Evolutionary conservation across 2,888 invertebrate genomes (phyloP).

Genomic region (Pristionchus exspectatus): DNA sequence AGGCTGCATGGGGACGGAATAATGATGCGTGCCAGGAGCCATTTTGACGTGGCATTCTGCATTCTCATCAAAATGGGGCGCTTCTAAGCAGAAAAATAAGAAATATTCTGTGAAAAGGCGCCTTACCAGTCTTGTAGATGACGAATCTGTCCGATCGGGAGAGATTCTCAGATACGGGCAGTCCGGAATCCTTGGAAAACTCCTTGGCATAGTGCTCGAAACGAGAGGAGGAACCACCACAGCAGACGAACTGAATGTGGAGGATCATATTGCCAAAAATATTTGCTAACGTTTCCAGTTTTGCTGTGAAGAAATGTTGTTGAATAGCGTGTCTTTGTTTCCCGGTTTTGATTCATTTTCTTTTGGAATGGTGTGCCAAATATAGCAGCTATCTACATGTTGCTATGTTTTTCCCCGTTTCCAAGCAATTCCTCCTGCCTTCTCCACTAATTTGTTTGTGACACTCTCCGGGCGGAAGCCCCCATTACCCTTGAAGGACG

Average conservation of each 20-base stretch:
- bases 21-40: too few relatives aligned
- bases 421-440: neutral
- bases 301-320: too few relatives aligned
- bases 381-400: too few relatives aligned
- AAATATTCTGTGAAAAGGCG: too few relatives aligned
- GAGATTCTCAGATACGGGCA: constrained; percentile 76
- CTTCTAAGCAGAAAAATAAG: neutral
- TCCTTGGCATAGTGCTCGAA: constrained; percentile 80
- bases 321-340: too few relatives aligned
- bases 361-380: too few relatives aligned
- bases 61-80: too few relatives aligned
- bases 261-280: neutral
- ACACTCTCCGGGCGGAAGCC: neutral
- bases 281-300: neutral
- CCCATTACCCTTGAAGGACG: neutral
- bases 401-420: neutral
- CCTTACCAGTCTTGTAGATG: constrained; percentile 80
- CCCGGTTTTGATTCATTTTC: too few relatives aligned
- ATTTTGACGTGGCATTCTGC: too few relatives aligned
- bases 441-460: neutral
- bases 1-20: too few relatives aligned
- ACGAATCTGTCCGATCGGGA: constrained; percentile 80
- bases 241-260: constrained; percentile 80
- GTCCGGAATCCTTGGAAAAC: constrained; percentile 75
- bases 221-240: constrained; percentile 80